Conservation (phyloP, 2,797 vertebrate genomes). For the Phyllotis vaccarum region DNA sequence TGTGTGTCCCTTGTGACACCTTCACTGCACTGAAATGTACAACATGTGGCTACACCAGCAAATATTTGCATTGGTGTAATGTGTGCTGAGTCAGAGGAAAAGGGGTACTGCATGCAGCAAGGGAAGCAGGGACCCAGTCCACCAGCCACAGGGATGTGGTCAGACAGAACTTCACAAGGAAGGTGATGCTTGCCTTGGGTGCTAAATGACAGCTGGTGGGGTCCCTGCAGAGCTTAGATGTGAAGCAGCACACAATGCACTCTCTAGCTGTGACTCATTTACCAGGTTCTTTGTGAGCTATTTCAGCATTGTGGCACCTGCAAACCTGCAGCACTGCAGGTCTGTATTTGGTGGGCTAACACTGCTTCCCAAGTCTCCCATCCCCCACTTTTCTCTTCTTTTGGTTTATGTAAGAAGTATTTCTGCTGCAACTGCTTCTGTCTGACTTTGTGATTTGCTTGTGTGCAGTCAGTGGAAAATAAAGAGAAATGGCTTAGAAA, state of each 20-base stretch:
- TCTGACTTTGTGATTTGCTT: conserved; percentile 16
- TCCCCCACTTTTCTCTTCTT: background rate
- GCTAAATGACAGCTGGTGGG: background rate
- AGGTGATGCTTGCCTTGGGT: background rate
- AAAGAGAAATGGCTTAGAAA: conserved; percentile 46
- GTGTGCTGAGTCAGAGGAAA: background rate
- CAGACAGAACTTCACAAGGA: background rate
- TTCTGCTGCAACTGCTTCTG: background rate
- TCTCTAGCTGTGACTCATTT: background rate
- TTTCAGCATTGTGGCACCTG: background rate
- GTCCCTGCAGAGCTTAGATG: background rate
- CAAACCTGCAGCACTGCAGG: background rate
- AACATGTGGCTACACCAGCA: background rate
- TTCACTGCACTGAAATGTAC: background rate
- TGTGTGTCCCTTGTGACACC: background rate
- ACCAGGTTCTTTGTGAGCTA: background rate
- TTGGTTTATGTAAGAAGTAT: background rate
- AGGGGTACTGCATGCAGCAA: background rate
- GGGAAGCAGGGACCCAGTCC: background rate
- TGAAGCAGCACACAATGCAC: background rate
- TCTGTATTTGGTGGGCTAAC: conserved; percentile 29
- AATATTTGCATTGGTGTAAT: background rate
- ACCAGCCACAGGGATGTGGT: background rate
- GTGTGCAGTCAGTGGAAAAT: background rate
- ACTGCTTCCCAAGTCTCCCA: background rate